Evolutionary conservation across 1,140 invertebrate species (phyloP).

Genomic region (Dreissena polymorpha): DNA sequence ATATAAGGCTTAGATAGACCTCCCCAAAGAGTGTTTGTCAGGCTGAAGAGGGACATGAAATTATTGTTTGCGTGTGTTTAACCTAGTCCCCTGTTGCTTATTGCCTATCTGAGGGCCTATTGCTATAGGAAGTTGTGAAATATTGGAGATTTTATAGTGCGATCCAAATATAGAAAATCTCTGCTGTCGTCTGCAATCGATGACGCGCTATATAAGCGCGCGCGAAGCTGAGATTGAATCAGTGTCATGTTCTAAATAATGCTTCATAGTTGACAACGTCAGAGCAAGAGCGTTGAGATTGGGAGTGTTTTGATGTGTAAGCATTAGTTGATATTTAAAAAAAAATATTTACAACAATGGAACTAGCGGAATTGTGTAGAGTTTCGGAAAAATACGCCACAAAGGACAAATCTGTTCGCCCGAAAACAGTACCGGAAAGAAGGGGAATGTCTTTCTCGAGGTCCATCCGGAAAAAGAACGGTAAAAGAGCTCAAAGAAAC

Average conservation of each 20-base stretch:
- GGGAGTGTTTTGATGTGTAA: not conserved
- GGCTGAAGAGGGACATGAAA: no score
- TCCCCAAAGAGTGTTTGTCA: no score
- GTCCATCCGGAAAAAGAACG: slow-evolving; percentile 43
- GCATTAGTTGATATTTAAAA: not conserved
- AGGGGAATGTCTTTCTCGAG: slow-evolving; percentile 41
- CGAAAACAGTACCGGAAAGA: slow-evolving; percentile 48
- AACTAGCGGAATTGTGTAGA: slow-evolving; percentile 44
- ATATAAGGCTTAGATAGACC: no score
- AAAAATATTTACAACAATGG: slow-evolving; percentile 29
- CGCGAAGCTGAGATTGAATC: slow-evolving; percentile 2
- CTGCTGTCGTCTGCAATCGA: not conserved
- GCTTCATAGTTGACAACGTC: not conserved
- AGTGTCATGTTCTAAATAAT: not conserved
- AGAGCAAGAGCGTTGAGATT: not conserved
- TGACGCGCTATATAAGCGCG: not conserved
- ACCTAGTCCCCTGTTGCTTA: no score
- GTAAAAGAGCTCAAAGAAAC: slow-evolving; percentile 44
- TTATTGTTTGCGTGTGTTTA: no score
- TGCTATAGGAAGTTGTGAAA: no score
- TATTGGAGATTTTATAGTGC: no score
- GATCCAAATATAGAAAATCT: not conserved
- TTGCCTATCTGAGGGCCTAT: no score
- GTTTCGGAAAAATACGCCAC: slow-evolving; percentile 55
- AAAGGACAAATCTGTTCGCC: slow-evolving; percentile 29